Percentiles rank a stretch among this genome's conserved stretches.
Evolutionary conservation across 1,140 invertebrate genomes (phyloP).

Genomic region (Papilio aristodemus): DNA sequence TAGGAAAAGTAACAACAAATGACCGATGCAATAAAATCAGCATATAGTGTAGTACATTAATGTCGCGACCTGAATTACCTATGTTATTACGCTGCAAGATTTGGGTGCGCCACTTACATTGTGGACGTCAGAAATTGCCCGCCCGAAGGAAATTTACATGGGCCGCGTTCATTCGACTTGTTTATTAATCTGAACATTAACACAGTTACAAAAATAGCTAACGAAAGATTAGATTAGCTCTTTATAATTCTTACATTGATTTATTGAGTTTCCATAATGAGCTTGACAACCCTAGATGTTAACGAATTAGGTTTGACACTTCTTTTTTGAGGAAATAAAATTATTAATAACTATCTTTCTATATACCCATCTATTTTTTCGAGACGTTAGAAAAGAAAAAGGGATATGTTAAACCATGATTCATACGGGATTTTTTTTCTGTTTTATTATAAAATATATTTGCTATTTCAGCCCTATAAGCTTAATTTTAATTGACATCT

Average conservation of each 20-base stretch:
- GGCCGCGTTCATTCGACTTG: background rate
- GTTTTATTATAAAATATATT: too few species aligned
- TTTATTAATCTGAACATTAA: constrained; percentile 32
- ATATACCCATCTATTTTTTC: too few species aligned
- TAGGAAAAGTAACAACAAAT: constrained; percentile 19
- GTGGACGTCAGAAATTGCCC: constrained; percentile 30
- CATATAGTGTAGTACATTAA: constrained; percentile 25
- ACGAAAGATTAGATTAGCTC: constrained; percentile 16
- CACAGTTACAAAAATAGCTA: constrained; percentile 32
- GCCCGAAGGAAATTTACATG: constrained; percentile 28
- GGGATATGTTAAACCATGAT: too few species aligned
- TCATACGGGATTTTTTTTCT: too few species aligned
- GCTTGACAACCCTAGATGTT: background rate
- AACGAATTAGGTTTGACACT: constrained; percentile 2
- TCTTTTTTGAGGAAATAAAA: background rate
- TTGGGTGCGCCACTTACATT: constrained; percentile 35
- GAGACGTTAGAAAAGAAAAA: too few species aligned
- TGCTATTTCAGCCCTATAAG: too few species aligned
- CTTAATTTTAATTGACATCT: too few species aligned
- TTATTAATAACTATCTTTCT: too few species aligned
- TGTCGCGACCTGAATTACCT: constrained; percentile 37
- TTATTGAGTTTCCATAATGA: background rate
- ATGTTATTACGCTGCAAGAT: constrained; percentile 33
- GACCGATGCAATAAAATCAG: constrained; percentile 28
- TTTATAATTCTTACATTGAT: constrained; percentile 9